These are phyloP conservation scores for Tragelaphus oryx DNA, from an alignment of 2,797 vertebrate genomes.

Conservation along the genomic window DNA sequence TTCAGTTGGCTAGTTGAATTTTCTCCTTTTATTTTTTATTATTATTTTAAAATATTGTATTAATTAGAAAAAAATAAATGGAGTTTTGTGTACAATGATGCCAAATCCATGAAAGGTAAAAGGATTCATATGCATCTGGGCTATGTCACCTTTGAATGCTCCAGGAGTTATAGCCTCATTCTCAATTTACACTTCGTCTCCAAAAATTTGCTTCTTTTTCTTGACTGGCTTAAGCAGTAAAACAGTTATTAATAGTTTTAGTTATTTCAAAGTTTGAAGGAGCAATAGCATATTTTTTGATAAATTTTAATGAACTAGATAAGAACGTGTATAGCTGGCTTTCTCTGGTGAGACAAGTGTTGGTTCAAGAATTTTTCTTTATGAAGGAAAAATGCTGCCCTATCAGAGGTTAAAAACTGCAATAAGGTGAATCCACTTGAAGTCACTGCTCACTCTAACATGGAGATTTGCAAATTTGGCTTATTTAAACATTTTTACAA, in stretches of 20 bases:
- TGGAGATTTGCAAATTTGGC: background rate
- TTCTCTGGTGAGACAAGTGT: background rate
- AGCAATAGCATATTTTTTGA: background rate
- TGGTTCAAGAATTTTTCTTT: background rate
- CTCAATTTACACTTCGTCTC: background rate
- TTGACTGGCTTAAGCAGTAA: background rate
- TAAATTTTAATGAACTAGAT: background rate
- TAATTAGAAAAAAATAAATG: background rate
- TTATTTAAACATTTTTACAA: background rate
- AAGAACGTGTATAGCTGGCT: background rate
- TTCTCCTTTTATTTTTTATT: background rate
- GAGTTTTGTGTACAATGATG: background rate
- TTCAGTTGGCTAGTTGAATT: background rate
- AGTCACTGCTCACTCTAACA: background rate
- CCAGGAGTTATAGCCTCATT: fast-evolving
- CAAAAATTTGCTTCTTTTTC: background rate
- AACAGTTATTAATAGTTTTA: background rate
- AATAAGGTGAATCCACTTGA: background rate
- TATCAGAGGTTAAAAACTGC: background rate
- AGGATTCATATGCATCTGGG: fast-evolving
- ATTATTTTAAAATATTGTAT: background rate
- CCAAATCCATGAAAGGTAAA: background rate
- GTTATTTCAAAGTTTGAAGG: background rate
- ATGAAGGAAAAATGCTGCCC: background rate
- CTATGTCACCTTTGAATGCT: background rate